Conservation (phyloP, 2,113 vertebrate genomes). For the Lagopus muta region DNA sequence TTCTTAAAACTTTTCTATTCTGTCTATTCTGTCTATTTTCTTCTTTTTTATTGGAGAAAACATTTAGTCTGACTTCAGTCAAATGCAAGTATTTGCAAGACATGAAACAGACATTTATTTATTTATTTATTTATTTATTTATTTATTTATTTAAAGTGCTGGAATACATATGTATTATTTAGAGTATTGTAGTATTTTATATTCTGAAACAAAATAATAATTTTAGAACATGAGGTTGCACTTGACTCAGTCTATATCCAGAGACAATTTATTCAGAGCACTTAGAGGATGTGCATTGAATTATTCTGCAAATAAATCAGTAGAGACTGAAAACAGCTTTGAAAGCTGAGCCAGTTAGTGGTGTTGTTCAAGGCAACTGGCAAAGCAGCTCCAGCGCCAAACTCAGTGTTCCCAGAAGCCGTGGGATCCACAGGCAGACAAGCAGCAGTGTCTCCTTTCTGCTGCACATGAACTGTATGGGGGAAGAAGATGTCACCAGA, state of each 20-base stretch:
- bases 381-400: background rate
- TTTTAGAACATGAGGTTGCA: background rate
- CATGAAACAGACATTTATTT: background rate
- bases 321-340: background rate
- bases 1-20: background rate
- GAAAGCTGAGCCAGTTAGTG: background rate
- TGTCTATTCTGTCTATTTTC: too few relatives aligned
- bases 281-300: background rate
- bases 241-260: background rate
- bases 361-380: background rate
- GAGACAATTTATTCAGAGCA: background rate
- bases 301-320: slow-evolving; percentile 11
- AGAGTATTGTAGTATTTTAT: background rate
- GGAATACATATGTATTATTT: background rate
- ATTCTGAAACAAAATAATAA: background rate
- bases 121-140: background rate
- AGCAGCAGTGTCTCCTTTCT: background rate
- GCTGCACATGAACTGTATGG: background rate
- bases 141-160: background rate
- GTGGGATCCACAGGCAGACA: background rate
- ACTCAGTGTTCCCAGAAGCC: background rate
- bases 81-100: background rate
- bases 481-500: background rate
- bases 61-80: background rate
- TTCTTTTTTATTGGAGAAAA: background rate